phyloP scores from a whole-genome alignment of 2,113 vertebrate genomes.

The Rhineura floridana region DNA sequence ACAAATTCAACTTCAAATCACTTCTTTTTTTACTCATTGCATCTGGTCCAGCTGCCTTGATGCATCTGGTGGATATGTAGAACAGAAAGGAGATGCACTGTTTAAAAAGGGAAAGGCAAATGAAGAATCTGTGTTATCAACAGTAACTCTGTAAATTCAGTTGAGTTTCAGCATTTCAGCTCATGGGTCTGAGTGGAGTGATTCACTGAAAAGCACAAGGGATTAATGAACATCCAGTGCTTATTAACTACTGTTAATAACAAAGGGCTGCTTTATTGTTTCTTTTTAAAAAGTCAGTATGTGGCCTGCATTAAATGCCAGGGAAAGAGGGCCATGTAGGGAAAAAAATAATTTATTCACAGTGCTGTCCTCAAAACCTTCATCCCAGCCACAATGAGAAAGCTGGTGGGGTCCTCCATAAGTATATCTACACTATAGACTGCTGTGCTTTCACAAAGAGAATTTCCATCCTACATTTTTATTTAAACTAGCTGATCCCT shows the following conservation, averaged over 20 bases:
- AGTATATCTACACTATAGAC: not conserved
- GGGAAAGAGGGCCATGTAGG: not conserved
- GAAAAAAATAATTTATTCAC: not conserved
- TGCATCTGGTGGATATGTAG: not conserved
- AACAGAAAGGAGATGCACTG: not conserved
- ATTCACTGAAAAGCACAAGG: constrained; percentile 7
- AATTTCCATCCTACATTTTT: not conserved
- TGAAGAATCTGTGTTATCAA: not conserved
- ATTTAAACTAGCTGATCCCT: not conserved
- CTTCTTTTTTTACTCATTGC: not conserved
- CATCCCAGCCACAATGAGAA: not conserved
- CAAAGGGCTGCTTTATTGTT: constrained; percentile 56
- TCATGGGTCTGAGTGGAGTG: not conserved
- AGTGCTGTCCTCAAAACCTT: not conserved
- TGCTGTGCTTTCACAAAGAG: not conserved
- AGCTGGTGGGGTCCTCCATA: not conserved
- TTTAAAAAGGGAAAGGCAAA: not conserved
- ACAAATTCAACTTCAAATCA: not conserved
- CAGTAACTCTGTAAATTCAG: not conserved
- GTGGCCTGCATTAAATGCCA: not conserved
- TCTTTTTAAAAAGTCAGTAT: not conserved
- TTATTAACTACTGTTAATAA: constrained; percentile 56
- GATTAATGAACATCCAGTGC: constrained; percentile 55
- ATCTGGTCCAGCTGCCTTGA: not conserved
- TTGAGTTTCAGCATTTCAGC: not conserved